Evolutionary conservation across 2,888 invertebrate species (phyloP).

Genomic region (Dryadula phaetusa): DNA sequence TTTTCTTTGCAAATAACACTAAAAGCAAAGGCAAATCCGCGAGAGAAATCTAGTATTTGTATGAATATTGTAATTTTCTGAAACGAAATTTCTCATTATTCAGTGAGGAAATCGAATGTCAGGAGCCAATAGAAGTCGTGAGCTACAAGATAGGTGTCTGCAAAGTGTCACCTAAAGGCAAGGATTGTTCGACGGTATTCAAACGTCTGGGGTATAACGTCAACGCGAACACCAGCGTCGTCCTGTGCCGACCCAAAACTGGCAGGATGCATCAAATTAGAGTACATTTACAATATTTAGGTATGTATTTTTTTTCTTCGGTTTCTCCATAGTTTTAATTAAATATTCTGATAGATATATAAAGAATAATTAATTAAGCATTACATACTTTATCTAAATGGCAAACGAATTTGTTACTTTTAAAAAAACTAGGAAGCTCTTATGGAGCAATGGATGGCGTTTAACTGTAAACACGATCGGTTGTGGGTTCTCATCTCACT

Average conservation of each 20-base stretch:
- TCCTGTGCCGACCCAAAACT: slow-evolving; percentile 96
- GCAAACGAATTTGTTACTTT: too few relatives aligned
- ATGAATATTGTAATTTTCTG: not conserved
- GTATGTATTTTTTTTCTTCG: slow-evolving; percentile 74
- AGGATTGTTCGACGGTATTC: slow-evolving; percentile 96
- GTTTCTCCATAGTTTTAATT: too few relatives aligned
- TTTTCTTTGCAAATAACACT: too few relatives aligned
- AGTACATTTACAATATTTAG: slow-evolving; percentile 98
- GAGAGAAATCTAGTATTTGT: not conserved
- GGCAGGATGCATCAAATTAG: slow-evolving; percentile 99
- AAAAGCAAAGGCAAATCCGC: too few relatives aligned
- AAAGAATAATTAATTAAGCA: too few relatives aligned
- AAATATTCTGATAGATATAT: too few relatives aligned
- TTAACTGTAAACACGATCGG: too few relatives aligned
- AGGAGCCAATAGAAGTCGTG: slow-evolving; percentile 95
- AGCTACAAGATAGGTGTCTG: slow-evolving; percentile 98
- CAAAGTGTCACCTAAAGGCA: slow-evolving; percentile 96
- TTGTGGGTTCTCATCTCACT: too few relatives aligned
- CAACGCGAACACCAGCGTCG: slow-evolving; percentile 95
- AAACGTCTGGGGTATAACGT: slow-evolving; percentile 94
- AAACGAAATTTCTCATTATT: slow-evolving; percentile 11
- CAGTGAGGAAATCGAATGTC: slow-evolving; percentile 93
- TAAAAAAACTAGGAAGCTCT: too few relatives aligned
- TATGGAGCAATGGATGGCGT: too few relatives aligned
- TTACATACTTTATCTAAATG: too few relatives aligned